These are phyloP conservation scores for Diabrotica undecimpunctata DNA, from an alignment of 1,140 invertebrate species.

Conservation along the genomic window DNA sequence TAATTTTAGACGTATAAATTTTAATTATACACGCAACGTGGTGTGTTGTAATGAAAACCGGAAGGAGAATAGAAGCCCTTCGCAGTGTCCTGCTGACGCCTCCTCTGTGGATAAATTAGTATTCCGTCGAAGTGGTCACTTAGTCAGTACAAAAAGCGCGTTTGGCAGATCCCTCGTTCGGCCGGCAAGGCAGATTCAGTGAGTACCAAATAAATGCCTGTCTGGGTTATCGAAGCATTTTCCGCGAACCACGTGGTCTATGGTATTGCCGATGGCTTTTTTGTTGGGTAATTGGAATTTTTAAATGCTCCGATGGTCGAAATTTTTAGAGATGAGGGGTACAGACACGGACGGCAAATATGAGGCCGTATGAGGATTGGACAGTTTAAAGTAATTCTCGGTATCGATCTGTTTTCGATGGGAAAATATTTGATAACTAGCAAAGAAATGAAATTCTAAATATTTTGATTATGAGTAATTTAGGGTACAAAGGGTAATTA, in stretches of 20 bases:
- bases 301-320: slow-evolving; percentile 8
- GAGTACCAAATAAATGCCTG: slow-evolving; percentile 17
- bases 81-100: too few species aligned
- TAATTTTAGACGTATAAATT: too few species aligned
- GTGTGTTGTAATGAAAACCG: too few species aligned
- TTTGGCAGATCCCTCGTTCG: background rate
- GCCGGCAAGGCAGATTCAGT: slow-evolving; percentile 14
- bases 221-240: slow-evolving; percentile 17
- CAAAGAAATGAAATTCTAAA: too few species aligned
- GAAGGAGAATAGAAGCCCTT: too few species aligned
- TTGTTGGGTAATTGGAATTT: slow-evolving; percentile 10
- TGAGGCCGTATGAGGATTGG: too few species aligned
- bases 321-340: slow-evolving; percentile 1
- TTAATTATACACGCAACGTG: too few species aligned
- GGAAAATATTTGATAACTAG: too few species aligned
- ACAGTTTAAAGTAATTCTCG: too few species aligned
- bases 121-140: slow-evolving; percentile 10
- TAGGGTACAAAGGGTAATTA: too few species aligned
- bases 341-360: background rate
- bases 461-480: too few species aligned
- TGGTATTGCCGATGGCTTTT: slow-evolving; percentile 15
- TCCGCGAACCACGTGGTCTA: slow-evolving; percentile 20
- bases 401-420: too few species aligned
- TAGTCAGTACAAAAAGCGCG: slow-evolving; percentile 10
- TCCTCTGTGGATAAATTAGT: slow-evolving; percentile 11